Evolutionary conservation across 1,140 invertebrate genomes (phyloP).

Genomic region (Trachelipus rathkii): DNA sequence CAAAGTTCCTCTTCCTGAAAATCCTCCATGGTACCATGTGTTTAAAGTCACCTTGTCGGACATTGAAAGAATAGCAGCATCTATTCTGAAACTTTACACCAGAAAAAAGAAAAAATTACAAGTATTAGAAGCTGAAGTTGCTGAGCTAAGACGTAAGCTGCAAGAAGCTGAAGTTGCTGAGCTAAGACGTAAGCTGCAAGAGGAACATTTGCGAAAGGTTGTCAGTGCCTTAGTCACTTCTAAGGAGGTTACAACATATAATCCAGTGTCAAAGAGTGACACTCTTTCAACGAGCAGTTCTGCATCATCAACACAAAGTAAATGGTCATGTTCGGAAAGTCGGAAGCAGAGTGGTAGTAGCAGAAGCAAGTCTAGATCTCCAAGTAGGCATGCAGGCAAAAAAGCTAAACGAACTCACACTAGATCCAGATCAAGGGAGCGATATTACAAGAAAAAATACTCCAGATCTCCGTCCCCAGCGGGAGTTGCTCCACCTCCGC

Average conservation of each 20-base stretch:
- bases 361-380: conserved; percentile 16
- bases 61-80: conserved; percentile 77
- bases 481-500: conserved; percentile 24
- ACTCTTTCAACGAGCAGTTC: conserved; percentile 20
- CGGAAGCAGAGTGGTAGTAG: conserved; percentile 7
- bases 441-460: conserved; percentile 18
- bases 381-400: background rate
- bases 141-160: conserved; percentile 67
- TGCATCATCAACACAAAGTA: conserved; percentile 2
- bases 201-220: conserved; percentile 60
- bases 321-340: background rate
- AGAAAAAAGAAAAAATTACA: conserved; percentile 72
- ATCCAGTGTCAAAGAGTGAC: conserved; percentile 33
- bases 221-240: conserved; percentile 37
- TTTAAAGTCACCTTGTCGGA: conserved; percentile 78
- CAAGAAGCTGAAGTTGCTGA: too few relatives aligned
- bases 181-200: conserved; percentile 69
- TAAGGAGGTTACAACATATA: conserved; percentile 32
- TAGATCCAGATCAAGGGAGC: conserved; percentile 1
- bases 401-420: conserved; percentile 18
- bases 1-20: conserved; percentile 75
- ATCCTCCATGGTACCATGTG: conserved; percentile 80
- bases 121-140: too few relatives aligned
- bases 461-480: conserved; percentile 22
- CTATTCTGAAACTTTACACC: conserved; percentile 78